Base-by-base conservation (phyloP, 2,888 invertebrate genomes). In the Metalampra italica region DNA sequence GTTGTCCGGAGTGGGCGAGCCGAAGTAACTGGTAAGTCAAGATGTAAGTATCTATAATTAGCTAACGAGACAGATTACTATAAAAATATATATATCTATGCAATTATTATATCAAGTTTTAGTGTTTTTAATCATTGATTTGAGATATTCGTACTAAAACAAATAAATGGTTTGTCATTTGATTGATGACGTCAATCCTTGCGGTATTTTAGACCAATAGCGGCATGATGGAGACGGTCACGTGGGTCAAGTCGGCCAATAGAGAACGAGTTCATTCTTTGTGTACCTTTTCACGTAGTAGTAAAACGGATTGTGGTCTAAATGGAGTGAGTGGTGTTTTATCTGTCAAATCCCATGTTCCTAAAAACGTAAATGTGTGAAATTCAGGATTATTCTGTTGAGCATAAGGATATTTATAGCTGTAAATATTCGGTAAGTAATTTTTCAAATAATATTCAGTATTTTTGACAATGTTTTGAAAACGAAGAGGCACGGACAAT, bases 351-450 rank as follows among this genome's bases (percentile, higher is more conserved):
- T 85, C 75, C 82, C 72, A 85, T 86, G 85, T 81, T 75, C 72
- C 74, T 85, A 85, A 81, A 80, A 78, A 75, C 86, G 82, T 90
- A 90, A 85, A 93, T 92, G 92, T 92, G 91, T 88, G 92, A 93
- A 91, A 90, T 93, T 86, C 91, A 91, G 91, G 93, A 92, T 90
- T 93, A 91, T 90, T 91, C 91, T 66, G 81, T 90, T 76, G 90
- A 92, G 90, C 93, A 91, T 87, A 91, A 91, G 88, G 91, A 92
- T 90, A 91, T 91, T 82, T 91, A 91, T 82, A 75, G 85, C 65
- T 90, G 90, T 89, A 92, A 92, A 90, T 91, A 92, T 91, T 91
- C 91, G 90, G 94, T 94, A 88, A 93, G 94, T 92, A 50, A 50
- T 56, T 44, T 61, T 64, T 56, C 12, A 46, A 22, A 54, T 43